phyloP scores from a whole-genome alignment of 2,888 invertebrate genomes.

The Lissonota sp. region DNA sequence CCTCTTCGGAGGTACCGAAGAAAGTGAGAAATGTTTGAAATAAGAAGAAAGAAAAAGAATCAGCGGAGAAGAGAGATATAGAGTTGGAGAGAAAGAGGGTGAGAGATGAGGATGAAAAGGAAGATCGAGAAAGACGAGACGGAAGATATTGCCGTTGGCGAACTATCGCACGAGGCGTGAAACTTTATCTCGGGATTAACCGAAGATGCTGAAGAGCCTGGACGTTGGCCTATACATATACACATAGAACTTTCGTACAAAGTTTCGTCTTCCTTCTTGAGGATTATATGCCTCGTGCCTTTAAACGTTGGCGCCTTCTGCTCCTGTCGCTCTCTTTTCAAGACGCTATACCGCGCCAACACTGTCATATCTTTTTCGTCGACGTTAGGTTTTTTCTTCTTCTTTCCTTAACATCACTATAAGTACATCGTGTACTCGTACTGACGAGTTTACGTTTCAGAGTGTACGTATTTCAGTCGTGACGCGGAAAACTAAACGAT shows the following conservation, averaged over 20 bases:
- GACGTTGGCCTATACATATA: constrained; percentile 28
- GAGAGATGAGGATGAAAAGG: constrained; percentile 32
- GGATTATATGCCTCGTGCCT: constrained; percentile 62
- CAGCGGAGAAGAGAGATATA: neutral
- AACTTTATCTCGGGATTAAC: constrained; percentile 68
- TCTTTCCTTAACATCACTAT: neutral
- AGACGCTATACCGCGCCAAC: constrained; percentile 16
- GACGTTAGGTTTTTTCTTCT: neutral
- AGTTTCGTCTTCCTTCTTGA: constrained; percentile 60
- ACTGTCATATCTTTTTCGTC: constrained; percentile 28
- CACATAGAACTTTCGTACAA: constrained; percentile 26
- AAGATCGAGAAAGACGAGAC: constrained; percentile 43
- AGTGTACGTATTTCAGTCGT: too few relatives aligned
- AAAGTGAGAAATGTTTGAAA: constrained; percentile 53
- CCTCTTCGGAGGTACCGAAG: constrained; percentile 33
- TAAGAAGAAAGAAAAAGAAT: constrained; percentile 28
- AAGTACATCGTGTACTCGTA: constrained; percentile 4
- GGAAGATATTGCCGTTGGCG: constrained; percentile 60
- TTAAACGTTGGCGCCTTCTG: constrained; percentile 44
- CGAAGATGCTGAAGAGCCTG: constrained; percentile 62
- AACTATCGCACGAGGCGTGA: constrained; percentile 62
- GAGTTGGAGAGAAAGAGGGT: constrained; percentile 36
- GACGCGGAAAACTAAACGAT: too few relatives aligned
- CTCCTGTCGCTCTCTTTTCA: constrained; percentile 25
- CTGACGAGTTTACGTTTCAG: too few relatives aligned